Percentiles rank a stretch among this genome's conserved stretches.
Conservation (phyloP, 1,140 invertebrate genomes). For the Zophobas atratus region DNA sequence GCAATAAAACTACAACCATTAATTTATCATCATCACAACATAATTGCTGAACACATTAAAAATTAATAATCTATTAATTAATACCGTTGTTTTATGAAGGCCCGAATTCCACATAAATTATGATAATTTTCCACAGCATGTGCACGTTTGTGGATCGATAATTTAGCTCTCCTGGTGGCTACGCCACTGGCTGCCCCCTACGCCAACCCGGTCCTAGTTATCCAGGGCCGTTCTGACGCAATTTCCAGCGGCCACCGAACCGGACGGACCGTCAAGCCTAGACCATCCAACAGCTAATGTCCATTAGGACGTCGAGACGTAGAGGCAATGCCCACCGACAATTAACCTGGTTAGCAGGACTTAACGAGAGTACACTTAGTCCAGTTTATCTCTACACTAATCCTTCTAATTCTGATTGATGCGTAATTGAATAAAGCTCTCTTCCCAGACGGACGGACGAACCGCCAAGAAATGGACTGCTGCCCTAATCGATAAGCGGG, state of each 20-base stretch:
- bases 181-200: background rate
- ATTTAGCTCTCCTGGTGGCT: background rate
- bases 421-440: slow-evolving; percentile 46
- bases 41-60: slow-evolving; percentile 2
- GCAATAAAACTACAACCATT: slow-evolving; percentile 15
- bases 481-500: slow-evolving; percentile 16
- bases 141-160: no score
- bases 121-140: no score
- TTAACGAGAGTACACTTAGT: slow-evolving; percentile 45
- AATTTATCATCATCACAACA: slow-evolving; percentile 3
- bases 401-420: slow-evolving; percentile 47
- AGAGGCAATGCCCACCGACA: slow-evolving; percentile 43
- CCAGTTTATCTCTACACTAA: slow-evolving; percentile 46
- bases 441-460: slow-evolving; percentile 7
- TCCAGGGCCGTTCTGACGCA: background rate
- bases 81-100: no score
- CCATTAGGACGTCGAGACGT: slow-evolving; percentile 43
- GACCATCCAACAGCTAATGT: slow-evolving; percentile 42
- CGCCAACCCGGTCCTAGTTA: background rate
- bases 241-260: background rate
- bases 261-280: slow-evolving; percentile 11
- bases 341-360: slow-evolving; percentile 47
- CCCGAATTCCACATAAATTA: no score
- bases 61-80: background rate
- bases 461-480: slow-evolving; percentile 41